Conservation (phyloP, 2,113 vertebrate species). For the Petromus typicus region DNA sequence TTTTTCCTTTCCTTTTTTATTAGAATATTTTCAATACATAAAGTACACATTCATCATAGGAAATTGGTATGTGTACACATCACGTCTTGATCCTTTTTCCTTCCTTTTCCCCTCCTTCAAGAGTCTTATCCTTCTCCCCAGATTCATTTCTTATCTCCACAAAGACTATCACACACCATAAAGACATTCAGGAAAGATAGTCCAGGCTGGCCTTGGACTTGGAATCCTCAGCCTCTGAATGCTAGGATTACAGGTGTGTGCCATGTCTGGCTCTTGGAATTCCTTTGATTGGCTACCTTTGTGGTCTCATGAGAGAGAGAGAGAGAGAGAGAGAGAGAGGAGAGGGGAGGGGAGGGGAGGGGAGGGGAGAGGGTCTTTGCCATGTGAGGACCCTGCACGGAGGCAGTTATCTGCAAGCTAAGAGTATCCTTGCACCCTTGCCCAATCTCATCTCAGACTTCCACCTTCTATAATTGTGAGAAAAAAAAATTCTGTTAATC, state of each 20-base stretch:
- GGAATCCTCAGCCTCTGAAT: not conserved
- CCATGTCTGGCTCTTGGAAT: not conserved
- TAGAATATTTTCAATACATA: not conserved
- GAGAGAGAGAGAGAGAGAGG: not conserved
- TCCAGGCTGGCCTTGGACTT: no score
- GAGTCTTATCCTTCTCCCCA: not conserved
- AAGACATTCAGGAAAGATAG: not conserved
- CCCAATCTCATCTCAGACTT: not conserved
- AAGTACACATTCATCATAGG: not conserved
- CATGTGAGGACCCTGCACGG: not conserved
- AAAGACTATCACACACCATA: not conserved
- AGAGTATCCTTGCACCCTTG: not conserved
- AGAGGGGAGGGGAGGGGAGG: no score
- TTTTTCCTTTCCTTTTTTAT: not conserved
- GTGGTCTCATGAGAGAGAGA: not conserved
- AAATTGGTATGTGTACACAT: not conserved
- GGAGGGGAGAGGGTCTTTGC: not conserved
- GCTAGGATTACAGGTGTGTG: not conserved
- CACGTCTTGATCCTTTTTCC: not conserved
- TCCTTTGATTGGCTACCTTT: not conserved
- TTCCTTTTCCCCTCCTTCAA: not conserved
- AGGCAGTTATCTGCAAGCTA: not conserved
- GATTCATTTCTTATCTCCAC: not conserved
- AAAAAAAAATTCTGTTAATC: not conserved
- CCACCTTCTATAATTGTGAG: not conserved